Evolutionary conservation across 1,140 invertebrate species (phyloP), one percentile per base, ranked within the genome.

Genomic region (Musca domestica): DNA sequence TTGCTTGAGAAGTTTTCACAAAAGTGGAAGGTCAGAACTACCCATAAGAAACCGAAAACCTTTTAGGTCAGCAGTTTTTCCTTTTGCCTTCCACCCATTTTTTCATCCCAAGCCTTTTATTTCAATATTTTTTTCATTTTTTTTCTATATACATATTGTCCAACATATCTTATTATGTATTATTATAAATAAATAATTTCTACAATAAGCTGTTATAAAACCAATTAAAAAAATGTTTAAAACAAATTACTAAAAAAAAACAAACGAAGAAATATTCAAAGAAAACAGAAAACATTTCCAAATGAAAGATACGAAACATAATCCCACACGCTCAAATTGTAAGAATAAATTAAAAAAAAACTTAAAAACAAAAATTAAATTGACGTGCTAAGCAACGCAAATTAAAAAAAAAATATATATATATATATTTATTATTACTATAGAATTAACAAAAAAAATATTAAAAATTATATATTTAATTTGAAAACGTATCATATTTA

Each of bases 311-410:
- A 20, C 17, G 41, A 47, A 64, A 64, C 41, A 64, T 48, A 48
- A 64, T 64, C 41, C 41, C 41, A 64, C 41, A 64, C 47, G 47
- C 23, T 23, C 19, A 48, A 64, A 48, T 15, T 48, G 19, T 47
- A 19, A 41, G 19, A 25, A 58, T n/a, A 52, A 2, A 19, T 15
- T 46, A 15, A 46, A 46, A 46, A 46, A 46, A 12, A 9, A 46
- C 15, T 46, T 46, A 52, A 27, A 58, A 58, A 56, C 12, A 41
- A 58, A 27, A 27, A 15, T 2, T 1, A 27, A 58, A 58, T 7
- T 56, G 52, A 27, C 52, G 52, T 56, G 52, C 52, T 56, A 56
- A 56, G 52, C 52, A 27, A 56, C 52, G 23, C 23, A 56, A 23
- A 22, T 56, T 20, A 52, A 20, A 52, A 6, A 7, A 52, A 7